These are phyloP conservation scores for Lethenteron reissneri DNA, from an alignment of 2,113 vertebrate genomes.

Conservation along the genomic window DNA sequence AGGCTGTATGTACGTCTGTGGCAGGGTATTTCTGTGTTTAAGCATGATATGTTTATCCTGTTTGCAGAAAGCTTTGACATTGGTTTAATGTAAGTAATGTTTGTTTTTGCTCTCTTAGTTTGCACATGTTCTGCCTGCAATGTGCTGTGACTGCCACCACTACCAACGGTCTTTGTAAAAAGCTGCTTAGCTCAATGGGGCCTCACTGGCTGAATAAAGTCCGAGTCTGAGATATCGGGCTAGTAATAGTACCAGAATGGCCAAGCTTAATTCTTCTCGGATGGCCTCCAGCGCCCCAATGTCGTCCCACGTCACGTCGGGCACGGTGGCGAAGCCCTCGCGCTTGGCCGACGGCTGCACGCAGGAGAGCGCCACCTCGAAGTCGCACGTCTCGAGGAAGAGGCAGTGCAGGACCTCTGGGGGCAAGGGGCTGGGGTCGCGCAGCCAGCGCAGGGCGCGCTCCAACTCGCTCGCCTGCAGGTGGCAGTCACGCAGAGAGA, in stretches of 20 bases:
- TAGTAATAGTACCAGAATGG: constrained; percentile 48
- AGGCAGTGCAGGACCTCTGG: constrained; percentile 48
- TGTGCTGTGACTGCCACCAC: too few relatives aligned
- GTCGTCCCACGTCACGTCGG: constrained; percentile 76
- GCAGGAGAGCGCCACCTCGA: constrained; percentile 35
- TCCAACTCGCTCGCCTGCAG: constrained; percentile 28
- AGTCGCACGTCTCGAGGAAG: constrained; percentile 59
- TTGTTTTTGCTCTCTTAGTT: too few relatives aligned
- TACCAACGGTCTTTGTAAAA: too few relatives aligned
- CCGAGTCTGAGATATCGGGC: neutral
- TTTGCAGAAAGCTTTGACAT: too few relatives aligned
- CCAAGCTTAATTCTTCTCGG: constrained; percentile 80
- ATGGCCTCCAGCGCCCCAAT: constrained; percentile 67
- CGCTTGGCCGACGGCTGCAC: constrained; percentile 90
- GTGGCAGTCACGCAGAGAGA: constrained; percentile 12
- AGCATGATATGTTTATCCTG: too few relatives aligned
- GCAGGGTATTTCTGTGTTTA: too few relatives aligned
- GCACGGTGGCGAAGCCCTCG: constrained; percentile 84
- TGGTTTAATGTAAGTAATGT: too few relatives aligned
- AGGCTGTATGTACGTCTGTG: too few relatives aligned
- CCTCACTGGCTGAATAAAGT: too few relatives aligned
- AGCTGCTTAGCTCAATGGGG: too few relatives aligned
- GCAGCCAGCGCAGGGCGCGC: constrained; percentile 39
- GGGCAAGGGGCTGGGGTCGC: constrained; percentile 27
- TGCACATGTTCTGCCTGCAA: too few relatives aligned